Evolutionary conservation across 1,140 invertebrate genomes (phyloP).

Genomic region (Thaumatotibia leucotreta): DNA sequence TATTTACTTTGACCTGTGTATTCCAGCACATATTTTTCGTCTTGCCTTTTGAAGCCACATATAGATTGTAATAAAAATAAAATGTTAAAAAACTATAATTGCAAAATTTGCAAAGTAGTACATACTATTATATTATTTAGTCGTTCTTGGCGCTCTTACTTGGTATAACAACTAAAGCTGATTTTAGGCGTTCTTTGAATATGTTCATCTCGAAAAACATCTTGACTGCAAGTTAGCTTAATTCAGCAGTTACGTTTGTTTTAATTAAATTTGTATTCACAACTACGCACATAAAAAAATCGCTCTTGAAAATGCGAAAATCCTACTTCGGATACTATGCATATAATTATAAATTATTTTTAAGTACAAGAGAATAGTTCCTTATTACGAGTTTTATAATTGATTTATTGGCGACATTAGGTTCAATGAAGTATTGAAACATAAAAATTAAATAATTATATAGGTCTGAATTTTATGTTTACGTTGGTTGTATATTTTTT

Average conservation of each 20-base stretch:
- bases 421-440: not conserved
- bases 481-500: not conserved
- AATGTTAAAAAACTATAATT: too few relatives aligned
- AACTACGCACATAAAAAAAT: too few relatives aligned
- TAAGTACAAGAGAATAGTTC: conserved; percentile 9
- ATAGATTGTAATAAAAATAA: too few relatives aligned
- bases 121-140: too few relatives aligned
- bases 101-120: too few relatives aligned
- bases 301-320: too few relatives aligned
- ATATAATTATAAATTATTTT: not conserved
- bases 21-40: not conserved
- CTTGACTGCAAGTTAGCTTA: too few relatives aligned
- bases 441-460: not conserved
- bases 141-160: too few relatives aligned
- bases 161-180: too few relatives aligned
- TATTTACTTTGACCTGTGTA: not conserved
- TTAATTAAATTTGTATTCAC: too few relatives aligned
- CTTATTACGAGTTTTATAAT: not conserved
- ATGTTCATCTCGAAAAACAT: too few relatives aligned
- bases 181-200: too few relatives aligned
- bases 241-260: not conserved
- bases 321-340: not conserved
- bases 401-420: not conserved
- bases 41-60: not conserved
- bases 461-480: not conserved